Evolutionary conservation across 2,888 invertebrate species (phyloP).

Genomic region (Pantelozetes paolii): DNA sequence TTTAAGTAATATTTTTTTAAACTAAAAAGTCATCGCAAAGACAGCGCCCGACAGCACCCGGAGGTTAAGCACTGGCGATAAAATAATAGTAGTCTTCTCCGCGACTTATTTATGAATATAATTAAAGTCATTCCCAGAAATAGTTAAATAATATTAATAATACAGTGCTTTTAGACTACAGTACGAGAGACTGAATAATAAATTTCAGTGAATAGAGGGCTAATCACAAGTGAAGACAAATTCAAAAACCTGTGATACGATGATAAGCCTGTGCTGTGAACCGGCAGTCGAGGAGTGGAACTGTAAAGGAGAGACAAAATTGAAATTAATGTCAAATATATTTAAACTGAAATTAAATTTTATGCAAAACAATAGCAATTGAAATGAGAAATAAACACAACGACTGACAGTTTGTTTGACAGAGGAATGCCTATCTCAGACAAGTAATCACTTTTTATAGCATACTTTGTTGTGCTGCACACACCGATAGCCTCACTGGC

Average conservation of each 20-base stretch:
- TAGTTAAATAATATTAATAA: neutral
- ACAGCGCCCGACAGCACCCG: neutral
- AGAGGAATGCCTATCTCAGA: too few species aligned
- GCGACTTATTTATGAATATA: conserved; percentile 20
- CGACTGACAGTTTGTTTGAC: too few species aligned
- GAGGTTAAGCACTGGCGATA: neutral
- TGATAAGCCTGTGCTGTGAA: neutral
- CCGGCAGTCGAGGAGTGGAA: neutral
- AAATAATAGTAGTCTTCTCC: neutral
- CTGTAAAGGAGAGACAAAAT: neutral
- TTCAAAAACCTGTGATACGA: neutral
- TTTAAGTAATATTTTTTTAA: conserved; percentile 5
- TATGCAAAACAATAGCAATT: conserved; percentile 12
- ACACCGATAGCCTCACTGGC: neutral
- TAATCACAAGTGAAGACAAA: neutral
- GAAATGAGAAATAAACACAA: neutral
- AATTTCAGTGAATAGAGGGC: neutral
- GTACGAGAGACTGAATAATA: neutral
- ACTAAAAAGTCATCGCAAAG: too few species aligned
- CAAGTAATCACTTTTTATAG: neutral
- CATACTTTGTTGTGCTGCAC: neutral
- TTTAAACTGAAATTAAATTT: neutral
- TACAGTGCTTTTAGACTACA: neutral
- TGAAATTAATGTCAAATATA: neutral
- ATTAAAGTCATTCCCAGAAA: conserved; percentile 2